phyloP scores from a whole-genome alignment of 2,113 vertebrate species.

The Stigmatopora nigra region DNA sequence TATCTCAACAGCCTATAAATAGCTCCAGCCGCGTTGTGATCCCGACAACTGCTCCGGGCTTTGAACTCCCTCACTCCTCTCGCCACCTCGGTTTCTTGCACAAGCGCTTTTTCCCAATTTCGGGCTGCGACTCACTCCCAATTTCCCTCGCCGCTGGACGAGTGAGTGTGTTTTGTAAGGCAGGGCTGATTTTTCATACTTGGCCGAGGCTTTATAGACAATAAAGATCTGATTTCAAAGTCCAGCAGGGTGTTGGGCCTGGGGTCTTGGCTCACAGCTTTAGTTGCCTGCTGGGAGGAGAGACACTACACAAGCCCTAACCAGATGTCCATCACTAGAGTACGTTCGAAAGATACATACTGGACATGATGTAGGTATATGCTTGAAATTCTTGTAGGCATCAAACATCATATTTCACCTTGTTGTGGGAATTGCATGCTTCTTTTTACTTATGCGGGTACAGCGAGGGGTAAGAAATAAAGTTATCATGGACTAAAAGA shows the following conservation, averaged over 20 bases:
- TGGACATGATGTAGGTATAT: slow-evolving; percentile 26
- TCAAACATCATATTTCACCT: slow-evolving; percentile 3
- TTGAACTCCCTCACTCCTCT: slow-evolving; percentile 20
- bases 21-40: slow-evolving; percentile 40
- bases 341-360: slow-evolving; percentile 53
- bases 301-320: slow-evolving; percentile 56
- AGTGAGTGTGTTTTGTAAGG: slow-evolving; percentile 72
- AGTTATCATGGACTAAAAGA: neutral
- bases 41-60: slow-evolving; percentile 20
- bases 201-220: slow-evolving; percentile 76
- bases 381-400: slow-evolving; percentile 20
- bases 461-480: neutral
- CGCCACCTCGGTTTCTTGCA: slow-evolving; percentile 7
- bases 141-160: slow-evolving; percentile 44
- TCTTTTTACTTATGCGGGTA: neutral
- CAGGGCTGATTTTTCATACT: slow-evolving; percentile 75
- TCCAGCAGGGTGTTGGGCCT: slow-evolving; percentile 77
- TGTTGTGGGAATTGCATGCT: neutral
- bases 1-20: slow-evolving; percentile 51
- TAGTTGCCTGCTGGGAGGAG: slow-evolving; percentile 63
- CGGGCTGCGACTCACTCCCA: slow-evolving; percentile 12
- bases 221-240: slow-evolving; percentile 82
- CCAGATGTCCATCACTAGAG: slow-evolving; percentile 60
- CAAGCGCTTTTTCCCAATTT: slow-evolving; percentile 20
- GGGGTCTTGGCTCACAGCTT: slow-evolving; percentile 72